Evolutionary conservation across 1,140 invertebrate genomes (phyloP).

Genomic region (Drusus annulatus): DNA sequence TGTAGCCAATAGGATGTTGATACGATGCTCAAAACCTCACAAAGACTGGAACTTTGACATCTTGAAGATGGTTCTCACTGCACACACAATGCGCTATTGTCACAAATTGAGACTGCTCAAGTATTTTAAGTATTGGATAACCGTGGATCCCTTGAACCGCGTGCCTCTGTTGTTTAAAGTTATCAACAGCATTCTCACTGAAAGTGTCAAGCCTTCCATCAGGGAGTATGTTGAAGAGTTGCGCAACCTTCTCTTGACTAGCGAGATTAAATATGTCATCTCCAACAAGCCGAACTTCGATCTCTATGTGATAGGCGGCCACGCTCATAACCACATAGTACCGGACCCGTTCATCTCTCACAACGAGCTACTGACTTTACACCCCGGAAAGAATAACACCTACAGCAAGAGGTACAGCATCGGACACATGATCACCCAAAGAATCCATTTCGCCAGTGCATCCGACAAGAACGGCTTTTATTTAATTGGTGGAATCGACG

Average conservation of each 20-base stretch:
- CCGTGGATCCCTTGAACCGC: neutral
- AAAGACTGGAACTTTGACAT: conserved; percentile 10
- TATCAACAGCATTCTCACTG: neutral
- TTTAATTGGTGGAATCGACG: neutral
- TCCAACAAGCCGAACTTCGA: neutral
- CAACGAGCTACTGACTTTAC: neutral
- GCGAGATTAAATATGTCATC: neutral
- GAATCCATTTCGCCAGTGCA: neutral
- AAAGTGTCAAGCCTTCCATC: neutral
- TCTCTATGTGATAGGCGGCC: conserved; percentile 5
- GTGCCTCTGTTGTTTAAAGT: neutral
- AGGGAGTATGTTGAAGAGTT: neutral
- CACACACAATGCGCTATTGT: neutral
- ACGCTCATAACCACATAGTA: neutral
- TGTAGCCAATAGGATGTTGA: neutral
- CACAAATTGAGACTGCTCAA: neutral
- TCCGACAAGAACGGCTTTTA: neutral
- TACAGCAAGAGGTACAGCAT: neutral
- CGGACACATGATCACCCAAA: neutral
- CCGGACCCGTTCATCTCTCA: neutral
- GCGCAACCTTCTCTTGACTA: neutral
- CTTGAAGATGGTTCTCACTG: neutral
- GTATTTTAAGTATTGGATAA: conserved; percentile 15
- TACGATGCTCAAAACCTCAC: neutral
- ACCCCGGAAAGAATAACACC: neutral